Conservation (phyloP, 1,140 invertebrate genomes). For the Brachionus manjavacas region DNA sequence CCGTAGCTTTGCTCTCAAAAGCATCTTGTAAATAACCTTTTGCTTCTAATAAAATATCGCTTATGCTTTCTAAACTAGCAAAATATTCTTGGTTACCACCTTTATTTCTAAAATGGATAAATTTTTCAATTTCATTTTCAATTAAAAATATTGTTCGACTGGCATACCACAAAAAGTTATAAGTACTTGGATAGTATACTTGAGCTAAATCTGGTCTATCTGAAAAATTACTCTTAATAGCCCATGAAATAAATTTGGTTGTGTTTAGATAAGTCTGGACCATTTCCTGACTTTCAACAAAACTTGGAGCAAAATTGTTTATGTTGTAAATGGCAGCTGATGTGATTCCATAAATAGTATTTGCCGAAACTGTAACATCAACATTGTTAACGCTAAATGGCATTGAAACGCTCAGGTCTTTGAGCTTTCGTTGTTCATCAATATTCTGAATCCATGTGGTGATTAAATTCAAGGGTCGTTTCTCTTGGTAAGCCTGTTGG, state of each 20-base stretch:
- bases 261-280: constrained; percentile 49
- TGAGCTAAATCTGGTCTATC: constrained; percentile 49
- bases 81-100: constrained; percentile 42
- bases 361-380: constrained; percentile 50
- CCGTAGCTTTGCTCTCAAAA: constrained; percentile 19
- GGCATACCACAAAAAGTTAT: constrained; percentile 53
- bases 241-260: constrained; percentile 48
- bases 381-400: constrained; percentile 52
- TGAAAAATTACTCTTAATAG: constrained; percentile 48
- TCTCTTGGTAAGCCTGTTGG: constrained; percentile 43
- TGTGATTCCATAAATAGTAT: constrained; percentile 50
- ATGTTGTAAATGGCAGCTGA: constrained; percentile 47
- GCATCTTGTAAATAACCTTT: constrained; percentile 35
- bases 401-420: constrained; percentile 47
- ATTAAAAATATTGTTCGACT: constrained; percentile 47
- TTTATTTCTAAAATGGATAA: constrained; percentile 39
- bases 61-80: constrained; percentile 43
- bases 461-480: constrained; percentile 47
- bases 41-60: constrained; percentile 13
- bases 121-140: background rate
- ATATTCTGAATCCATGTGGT: constrained; percentile 51
- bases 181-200: constrained; percentile 51
- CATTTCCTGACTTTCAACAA: constrained; percentile 48
- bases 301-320: constrained; percentile 44
- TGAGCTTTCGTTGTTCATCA: constrained; percentile 46